Conservation (phyloP, 2,113 vertebrate species). For the Onychostoma macrolepis region DNA sequence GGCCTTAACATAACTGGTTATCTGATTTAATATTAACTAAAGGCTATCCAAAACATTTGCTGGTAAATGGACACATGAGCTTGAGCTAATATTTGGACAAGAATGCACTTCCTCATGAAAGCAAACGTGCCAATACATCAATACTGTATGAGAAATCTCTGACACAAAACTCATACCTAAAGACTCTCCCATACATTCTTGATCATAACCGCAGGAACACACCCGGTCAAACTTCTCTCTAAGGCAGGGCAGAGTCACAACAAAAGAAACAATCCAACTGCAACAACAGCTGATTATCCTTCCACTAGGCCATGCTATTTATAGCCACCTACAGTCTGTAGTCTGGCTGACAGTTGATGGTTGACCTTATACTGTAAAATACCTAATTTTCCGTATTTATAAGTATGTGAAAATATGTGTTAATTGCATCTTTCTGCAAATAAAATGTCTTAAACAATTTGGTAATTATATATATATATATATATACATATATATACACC, state of each 20-base stretch:
- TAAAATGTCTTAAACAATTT: background rate
- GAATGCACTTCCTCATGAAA: background rate
- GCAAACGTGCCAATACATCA: background rate
- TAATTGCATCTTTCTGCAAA: background rate
- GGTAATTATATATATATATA: background rate
- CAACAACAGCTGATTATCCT: conserved; percentile 24
- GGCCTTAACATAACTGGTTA: background rate
- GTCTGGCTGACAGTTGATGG: background rate
- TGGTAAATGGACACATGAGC: conserved; percentile 2
- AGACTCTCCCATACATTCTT: conserved; percentile 33
- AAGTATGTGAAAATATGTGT: background rate
- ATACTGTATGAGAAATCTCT: background rate
- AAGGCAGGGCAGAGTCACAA: conserved; percentile 29
- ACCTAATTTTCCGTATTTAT: background rate
- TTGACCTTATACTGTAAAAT: conserved; percentile 4
- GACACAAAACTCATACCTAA: background rate
- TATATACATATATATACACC: too few relatives aligned
- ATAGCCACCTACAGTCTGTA: conserved; percentile 3
- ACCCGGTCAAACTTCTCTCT: conserved; percentile 9
- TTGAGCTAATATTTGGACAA: conserved; percentile 24
- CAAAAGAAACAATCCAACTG: conserved; percentile 37
- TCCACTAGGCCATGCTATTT: conserved; percentile 23
- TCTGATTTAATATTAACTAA: background rate
- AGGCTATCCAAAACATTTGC: background rate
- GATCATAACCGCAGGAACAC: conserved; percentile 7